Percentiles rank a stretch among this genome's conserved stretches.
phyloP scores from a whole-genome alignment of 2,113 vertebrate species.

The Propithecus coquereli region DNA sequence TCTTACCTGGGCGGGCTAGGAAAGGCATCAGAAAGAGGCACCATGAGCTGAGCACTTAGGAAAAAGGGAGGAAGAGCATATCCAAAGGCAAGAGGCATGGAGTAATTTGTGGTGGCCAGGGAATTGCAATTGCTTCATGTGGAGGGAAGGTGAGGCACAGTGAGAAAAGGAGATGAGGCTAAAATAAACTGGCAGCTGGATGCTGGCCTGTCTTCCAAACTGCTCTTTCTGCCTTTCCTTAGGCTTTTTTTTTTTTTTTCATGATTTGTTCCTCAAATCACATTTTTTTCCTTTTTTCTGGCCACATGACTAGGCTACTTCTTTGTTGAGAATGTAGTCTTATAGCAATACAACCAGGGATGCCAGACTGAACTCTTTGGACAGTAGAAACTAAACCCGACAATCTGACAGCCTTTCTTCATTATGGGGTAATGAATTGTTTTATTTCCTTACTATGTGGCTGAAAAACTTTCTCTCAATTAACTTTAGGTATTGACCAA shows the following conservation, averaged over 20 bases:
- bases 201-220: background rate
- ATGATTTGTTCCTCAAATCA: too few relatives aligned
- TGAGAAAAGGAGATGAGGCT: background rate
- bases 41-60: background rate
- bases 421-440: background rate
- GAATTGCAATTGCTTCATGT: background rate
- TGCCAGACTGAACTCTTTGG: background rate
- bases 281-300: too few relatives aligned
- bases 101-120: background rate
- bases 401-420: background rate
- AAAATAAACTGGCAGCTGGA: background rate
- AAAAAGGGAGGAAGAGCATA: background rate
- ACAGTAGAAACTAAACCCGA: background rate
- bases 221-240: background rate
- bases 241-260: too few relatives aligned
- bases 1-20: background rate
- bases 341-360: background rate
- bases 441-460: slow-evolving; percentile 41
- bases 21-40: background rate
- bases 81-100: background rate
- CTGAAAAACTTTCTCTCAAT: slow-evolving; percentile 45
- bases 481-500: slow-evolving; percentile 93
- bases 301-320: background rate
- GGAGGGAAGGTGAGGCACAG: background rate
- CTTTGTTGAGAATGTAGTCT: background rate